A percentile compares a stretch with the other conserved stretches of the same genome.
Evolutionary conservation across 2,888 invertebrate species (phyloP).

Genomic region (Platynereis dumerilii): DNA sequence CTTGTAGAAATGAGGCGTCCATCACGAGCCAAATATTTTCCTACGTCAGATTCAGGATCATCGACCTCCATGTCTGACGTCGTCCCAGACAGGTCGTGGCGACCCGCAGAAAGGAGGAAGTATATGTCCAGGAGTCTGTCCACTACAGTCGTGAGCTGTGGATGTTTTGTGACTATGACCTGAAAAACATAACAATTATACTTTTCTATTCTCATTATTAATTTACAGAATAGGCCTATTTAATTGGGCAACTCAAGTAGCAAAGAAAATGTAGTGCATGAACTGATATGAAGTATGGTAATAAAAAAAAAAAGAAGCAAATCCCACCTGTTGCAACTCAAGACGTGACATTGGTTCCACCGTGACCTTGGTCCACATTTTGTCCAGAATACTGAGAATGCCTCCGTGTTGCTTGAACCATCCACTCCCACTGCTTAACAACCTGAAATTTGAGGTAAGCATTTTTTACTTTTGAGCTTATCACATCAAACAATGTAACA

Average conservation of each 20-base stretch:
- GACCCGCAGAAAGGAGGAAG: constrained; percentile 77
- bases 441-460: constrained; percentile 62
- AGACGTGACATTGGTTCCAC: constrained; percentile 78
- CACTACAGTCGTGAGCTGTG: constrained; percentile 75
- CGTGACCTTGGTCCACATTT: constrained; percentile 81
- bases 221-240: no score
- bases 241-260: no score
- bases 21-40: constrained; percentile 51
- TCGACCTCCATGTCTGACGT: constrained; percentile 35
- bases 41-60: constrained; percentile 37
- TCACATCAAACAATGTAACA: no score
- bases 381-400: constrained; percentile 72
- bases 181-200: constrained; percentile 21
- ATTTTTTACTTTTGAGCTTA: no score
- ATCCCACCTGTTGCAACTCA: constrained; percentile 79
- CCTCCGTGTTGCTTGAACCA: constrained; percentile 65
- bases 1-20: constrained; percentile 61
- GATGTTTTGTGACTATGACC: constrained; percentile 69
- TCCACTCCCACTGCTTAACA: constrained; percentile 70
- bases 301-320: no score
- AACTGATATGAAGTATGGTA: no score
- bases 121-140: constrained; percentile 83
- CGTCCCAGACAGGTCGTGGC: constrained; percentile 66
- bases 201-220: constrained; percentile 1
- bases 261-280: no score